Conservation (phyloP, 1,140 invertebrate species). For the Diorhabda elongata region DNA sequence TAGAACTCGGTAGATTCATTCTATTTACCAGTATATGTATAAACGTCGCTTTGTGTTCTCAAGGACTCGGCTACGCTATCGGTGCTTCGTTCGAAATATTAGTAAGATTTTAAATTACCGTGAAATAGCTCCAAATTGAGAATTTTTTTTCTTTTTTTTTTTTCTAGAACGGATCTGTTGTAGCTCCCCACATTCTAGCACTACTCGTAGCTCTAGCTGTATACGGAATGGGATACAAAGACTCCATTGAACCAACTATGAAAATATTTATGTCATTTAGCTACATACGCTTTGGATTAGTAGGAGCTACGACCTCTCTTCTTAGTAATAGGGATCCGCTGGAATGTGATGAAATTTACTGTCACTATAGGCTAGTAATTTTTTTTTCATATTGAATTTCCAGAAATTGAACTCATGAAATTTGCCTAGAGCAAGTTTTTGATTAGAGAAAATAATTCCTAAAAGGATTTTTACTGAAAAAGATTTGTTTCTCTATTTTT, state of each 20-base stretch:
- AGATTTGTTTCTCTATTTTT: too few species aligned
- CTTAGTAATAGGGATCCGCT: conserved; percentile 49
- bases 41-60: conserved; percentile 43
- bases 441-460: too few species aligned
- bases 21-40: conserved; percentile 40
- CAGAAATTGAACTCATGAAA: conserved; percentile 26
- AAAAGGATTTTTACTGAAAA: too few species aligned
- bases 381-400: too few species aligned
- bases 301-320: conserved; percentile 52
- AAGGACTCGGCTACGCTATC: conserved; percentile 49
- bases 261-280: conserved; percentile 55
- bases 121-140: not conserved
- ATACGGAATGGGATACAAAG: conserved; percentile 48
- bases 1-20: conserved; percentile 42
- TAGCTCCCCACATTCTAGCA: conserved; percentile 44
- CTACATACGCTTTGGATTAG: conserved; percentile 56
- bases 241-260: conserved; percentile 50
- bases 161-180: conserved; percentile 47
- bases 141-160: conserved; percentile 11
- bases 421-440: not conserved
- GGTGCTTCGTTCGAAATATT: conserved; percentile 47
- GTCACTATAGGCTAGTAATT: conserved; percentile 48
- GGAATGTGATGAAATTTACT: conserved; percentile 56
- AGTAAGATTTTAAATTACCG: conserved; percentile 34
- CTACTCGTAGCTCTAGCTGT: conserved; percentile 46